Percentiles rank a stretch among this genome's conserved stretches.
These are phyloP conservation scores for Tridacna gigas DNA, from an alignment of 2,888 invertebrate species.

Conservation along the genomic window DNA sequence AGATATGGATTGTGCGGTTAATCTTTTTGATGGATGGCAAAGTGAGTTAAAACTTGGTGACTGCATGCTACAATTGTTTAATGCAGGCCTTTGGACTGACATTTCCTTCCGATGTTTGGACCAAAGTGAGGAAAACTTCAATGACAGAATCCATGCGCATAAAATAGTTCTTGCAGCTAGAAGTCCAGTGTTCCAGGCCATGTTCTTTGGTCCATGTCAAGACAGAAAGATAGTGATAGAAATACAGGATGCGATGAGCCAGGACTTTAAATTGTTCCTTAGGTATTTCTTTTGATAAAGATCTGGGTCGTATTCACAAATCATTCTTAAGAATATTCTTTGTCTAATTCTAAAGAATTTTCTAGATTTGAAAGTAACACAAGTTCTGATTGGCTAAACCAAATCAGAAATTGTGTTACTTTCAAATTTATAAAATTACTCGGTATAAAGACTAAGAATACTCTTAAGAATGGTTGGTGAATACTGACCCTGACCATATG, in stretches of 20 bases:
- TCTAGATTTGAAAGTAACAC: too few relatives aligned
- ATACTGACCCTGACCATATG: too few relatives aligned
- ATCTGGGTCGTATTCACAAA: too few relatives aligned
- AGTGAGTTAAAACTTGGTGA: conserved; percentile 4
- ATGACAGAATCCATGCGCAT: conserved; percentile 36
- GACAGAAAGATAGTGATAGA: conserved; percentile 31
- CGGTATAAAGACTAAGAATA: too few relatives aligned
- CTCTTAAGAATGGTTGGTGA: too few relatives aligned
- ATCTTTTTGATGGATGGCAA: conserved; percentile 31
- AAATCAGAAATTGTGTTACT: too few relatives aligned
- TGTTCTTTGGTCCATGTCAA: conserved; percentile 48
- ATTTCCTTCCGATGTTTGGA: conserved; percentile 34
- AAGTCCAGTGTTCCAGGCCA: conserved; percentile 46
- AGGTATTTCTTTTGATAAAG: conserved; percentile 20
- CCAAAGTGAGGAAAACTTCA: conserved; percentile 12
- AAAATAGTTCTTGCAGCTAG: conserved; percentile 44
- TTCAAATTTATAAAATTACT: too few relatives aligned
- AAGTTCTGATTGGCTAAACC: too few relatives aligned
- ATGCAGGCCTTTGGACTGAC: conserved; percentile 33
- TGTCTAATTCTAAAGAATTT: too few relatives aligned
- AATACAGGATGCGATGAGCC: conserved; percentile 27
- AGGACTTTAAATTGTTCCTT: conserved; percentile 30
- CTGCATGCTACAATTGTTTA: conserved; percentile 22
- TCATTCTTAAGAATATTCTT: too few relatives aligned
- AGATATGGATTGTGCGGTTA: too few relatives aligned